Base-by-base conservation (phyloP, 2,888 invertebrate species). In the Laothoe populi region DNA sequence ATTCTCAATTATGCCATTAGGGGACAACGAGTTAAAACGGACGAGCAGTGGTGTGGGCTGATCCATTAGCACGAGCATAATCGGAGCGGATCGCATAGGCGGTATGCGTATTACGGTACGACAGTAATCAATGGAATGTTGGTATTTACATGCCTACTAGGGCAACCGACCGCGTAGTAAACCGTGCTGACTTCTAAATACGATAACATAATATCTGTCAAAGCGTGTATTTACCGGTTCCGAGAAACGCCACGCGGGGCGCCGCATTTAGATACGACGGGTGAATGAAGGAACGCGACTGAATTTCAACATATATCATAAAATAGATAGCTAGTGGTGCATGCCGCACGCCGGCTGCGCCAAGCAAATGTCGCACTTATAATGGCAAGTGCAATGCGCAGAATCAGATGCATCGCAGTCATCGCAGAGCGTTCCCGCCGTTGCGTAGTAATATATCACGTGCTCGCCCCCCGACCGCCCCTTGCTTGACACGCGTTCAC, bases 321-420 rank as follows among this genome's bases (percentile, higher is more conserved):
- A 0, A 21, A 1, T 38, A 4, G 23, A 21, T 58, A 59, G 38
- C 21, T 58, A 58, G 8, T 62, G 10, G 26, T 26, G 19, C 26
- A 58, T 38, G 48, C 40, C 44, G 38, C 19, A 26, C 26, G 58
- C 31, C 4, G 45, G 31, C 26, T 57, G 16, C 61, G 57, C 31
- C 61, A 53, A 35, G 26, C 53, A 35, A 57, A 44, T 45, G 57
- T 57, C 61, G 42, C 46, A 57, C 46, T 46, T 24, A 73, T 64
- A 63, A 64, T 61, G 62, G 46, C 57, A 64, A 65, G 44, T 82
- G 82, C 83, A 83, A 65, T 68, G 84, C 79, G 81, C 83, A 84
- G 78, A 81, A 79, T 82, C 71, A 70, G 67, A 70, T 79, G 83
- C 82, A 81, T 63, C 71, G 68, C 60, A 44, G 65, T 60, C 62